A percentile compares a stretch with the other conserved stretches of the same genome.
These are phyloP conservation scores for Diabrotica virgifera DNA, from an alignment of 1,140 invertebrate genomes.

Conservation along the genomic window DNA sequence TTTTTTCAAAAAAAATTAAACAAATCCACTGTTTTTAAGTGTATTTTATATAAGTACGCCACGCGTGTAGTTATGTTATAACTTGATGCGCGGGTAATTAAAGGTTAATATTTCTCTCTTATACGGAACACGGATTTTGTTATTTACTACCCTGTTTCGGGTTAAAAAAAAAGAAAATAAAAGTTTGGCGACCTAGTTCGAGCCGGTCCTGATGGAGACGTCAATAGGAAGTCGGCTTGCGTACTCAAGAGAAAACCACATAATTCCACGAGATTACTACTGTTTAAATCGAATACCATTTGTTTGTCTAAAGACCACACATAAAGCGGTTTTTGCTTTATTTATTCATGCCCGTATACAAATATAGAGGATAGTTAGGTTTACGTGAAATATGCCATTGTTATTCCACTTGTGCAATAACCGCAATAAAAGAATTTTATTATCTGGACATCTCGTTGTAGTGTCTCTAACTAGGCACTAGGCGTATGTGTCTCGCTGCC, in stretches of 20 bases:
- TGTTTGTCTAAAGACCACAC: slow-evolving; percentile 26
- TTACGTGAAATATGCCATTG: slow-evolving; percentile 21
- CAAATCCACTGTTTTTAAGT: too few species aligned
- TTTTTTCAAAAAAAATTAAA: too few species aligned
- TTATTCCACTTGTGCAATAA: slow-evolving; percentile 18
- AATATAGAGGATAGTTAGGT: slow-evolving; percentile 15
- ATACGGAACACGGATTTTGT: too few species aligned
- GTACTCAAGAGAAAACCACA: slow-evolving; percentile 26
- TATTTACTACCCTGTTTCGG: too few species aligned
- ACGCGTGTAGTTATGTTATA: too few species aligned
- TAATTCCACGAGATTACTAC: slow-evolving; percentile 31
- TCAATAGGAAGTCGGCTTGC: slow-evolving; percentile 20
- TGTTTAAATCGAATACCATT: slow-evolving; percentile 25
- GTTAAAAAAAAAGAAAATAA: too few species aligned
- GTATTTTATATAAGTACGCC: too few species aligned
- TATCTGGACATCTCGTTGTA: slow-evolving; percentile 8
- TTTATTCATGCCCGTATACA: slow-evolving; percentile 13
- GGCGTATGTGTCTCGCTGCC: not conserved
- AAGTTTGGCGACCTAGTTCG: too few species aligned
- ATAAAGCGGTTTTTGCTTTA: slow-evolving; percentile 20
- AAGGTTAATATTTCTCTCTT: too few species aligned
- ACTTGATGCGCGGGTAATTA: too few species aligned
- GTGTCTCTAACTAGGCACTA: not conserved
- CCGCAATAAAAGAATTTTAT: slow-evolving; percentile 22
- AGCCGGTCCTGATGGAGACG: slow-evolving; percentile 9